Conservation (phyloP, 2,113 vertebrate genomes). For the Mesocricetus auratus region DNA sequence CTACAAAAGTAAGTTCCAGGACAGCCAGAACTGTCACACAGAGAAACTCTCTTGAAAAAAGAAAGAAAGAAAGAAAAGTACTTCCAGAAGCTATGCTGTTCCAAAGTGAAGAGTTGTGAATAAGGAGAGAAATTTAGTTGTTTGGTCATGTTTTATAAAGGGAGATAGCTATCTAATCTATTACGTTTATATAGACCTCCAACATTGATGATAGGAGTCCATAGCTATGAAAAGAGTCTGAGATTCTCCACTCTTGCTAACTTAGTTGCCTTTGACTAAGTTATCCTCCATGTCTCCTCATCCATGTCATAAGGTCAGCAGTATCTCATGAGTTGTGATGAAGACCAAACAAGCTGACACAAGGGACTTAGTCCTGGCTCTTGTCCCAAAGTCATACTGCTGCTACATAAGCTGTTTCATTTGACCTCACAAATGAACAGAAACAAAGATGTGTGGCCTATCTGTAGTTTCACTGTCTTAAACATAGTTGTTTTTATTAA, state of each 20-base stretch:
- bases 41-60: no score
- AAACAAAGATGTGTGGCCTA: background rate
- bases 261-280: slow-evolving; percentile 31
- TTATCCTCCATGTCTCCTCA: background rate
- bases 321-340: background rate
- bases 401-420: background rate
- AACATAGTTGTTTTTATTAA: slow-evolving; percentile 42
- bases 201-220: background rate
- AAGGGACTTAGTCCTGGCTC: background rate
- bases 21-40: no score
- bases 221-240: background rate
- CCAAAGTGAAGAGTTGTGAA: slow-evolving; percentile 56
- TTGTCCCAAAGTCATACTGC: slow-evolving; percentile 14
- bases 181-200: slow-evolving; percentile 20
- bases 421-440: background rate
- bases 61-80: background rate
- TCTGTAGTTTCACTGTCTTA: slow-evolving; percentile 39
- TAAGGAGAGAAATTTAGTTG: slow-evolving; percentile 43
- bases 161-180: background rate
- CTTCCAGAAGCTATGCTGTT: slow-evolving; percentile 37
- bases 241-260: slow-evolving; percentile 27
- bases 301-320: background rate
- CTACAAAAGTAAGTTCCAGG: no score
- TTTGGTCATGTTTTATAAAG: slow-evolving; percentile 56
- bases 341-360: background rate